phyloP scores from a whole-genome alignment of 2,888 invertebrate species.

The Cryptocephalus moraei region DNA sequence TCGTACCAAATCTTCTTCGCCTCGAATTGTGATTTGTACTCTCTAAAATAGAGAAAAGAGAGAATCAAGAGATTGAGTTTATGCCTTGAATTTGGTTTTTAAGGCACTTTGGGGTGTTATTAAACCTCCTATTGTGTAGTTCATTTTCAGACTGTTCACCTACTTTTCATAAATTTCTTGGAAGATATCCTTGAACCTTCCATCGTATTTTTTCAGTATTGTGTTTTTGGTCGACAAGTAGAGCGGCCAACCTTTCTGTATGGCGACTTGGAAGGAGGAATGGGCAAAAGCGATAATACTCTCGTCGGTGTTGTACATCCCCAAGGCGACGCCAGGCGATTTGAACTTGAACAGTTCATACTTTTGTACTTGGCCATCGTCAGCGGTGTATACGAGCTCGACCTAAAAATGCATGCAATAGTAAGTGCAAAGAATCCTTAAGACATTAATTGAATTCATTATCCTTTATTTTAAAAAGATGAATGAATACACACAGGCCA shows the following conservation, averaged over 20 bases:
- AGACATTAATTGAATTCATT: no score
- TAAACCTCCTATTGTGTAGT: background rate
- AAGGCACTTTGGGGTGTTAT: background rate
- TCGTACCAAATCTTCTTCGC: constrained; percentile 79
- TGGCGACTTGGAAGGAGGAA: constrained; percentile 78
- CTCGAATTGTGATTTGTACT: constrained; percentile 67
- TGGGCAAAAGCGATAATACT: constrained; percentile 77
- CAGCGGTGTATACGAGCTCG: constrained; percentile 61
- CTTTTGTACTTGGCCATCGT: constrained; percentile 47
- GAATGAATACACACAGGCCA: no score
- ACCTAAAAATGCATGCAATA: constrained; percentile 42
- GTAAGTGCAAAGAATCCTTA: no score
- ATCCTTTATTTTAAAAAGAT: no score
- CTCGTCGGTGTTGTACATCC: constrained; percentile 87
- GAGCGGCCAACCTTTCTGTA: constrained; percentile 79
- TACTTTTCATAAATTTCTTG: constrained; percentile 77
- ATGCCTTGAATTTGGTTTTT: background rate
- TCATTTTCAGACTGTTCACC: constrained; percentile 15
- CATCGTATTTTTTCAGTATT: constrained; percentile 80
- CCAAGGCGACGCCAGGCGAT: constrained; percentile 65
- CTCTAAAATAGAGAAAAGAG: constrained; percentile 34
- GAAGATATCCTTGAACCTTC: constrained; percentile 86
- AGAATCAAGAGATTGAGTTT: no score
- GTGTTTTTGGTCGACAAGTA: constrained; percentile 88
- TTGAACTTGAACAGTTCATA: constrained; percentile 62